Conservation (phyloP, 2,888 invertebrate species). For the Agrochola lota region DNA sequence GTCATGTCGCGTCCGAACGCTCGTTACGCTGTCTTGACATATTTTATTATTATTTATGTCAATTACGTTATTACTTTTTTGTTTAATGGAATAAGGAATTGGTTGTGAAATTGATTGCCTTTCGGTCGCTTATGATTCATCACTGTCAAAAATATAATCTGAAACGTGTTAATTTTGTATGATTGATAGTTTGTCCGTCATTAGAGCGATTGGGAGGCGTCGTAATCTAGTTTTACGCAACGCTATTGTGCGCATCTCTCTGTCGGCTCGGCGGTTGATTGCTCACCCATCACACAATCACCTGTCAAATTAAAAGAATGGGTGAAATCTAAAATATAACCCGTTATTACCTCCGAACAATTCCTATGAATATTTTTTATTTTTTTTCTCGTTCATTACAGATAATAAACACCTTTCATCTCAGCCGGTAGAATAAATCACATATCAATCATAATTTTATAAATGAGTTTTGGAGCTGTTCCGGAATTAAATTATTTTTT, state of each 20-base stretch:
- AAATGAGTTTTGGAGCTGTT: slow-evolving; percentile 42
- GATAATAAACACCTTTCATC: slow-evolving; percentile 61
- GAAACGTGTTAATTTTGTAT: slow-evolving; percentile 89
- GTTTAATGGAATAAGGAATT: slow-evolving; percentile 90
- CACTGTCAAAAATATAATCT: slow-evolving; percentile 88
- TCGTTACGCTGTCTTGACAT: slow-evolving; percentile 89
- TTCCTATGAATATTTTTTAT: slow-evolving; percentile 56
- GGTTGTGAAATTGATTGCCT: slow-evolving; percentile 90
- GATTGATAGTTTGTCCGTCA: slow-evolving; percentile 88
- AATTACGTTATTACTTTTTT: slow-evolving; percentile 90
- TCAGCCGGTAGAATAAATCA: slow-evolving; percentile 52
- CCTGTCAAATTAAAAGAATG: slow-evolving; percentile 79
- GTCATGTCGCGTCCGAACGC: slow-evolving; percentile 88
- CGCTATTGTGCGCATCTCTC: slow-evolving; percentile 78
- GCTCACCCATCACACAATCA: slow-evolving; percentile 70
- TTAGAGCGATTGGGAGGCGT: slow-evolving; percentile 79
- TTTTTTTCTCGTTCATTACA: slow-evolving; percentile 54
- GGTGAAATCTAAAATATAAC: slow-evolving; percentile 69
- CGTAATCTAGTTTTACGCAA: slow-evolving; percentile 89
- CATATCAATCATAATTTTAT: slow-evolving; percentile 58
- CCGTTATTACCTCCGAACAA: slow-evolving; percentile 55
- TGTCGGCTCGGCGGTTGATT: slow-evolving; percentile 76
- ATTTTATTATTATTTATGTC: slow-evolving; percentile 91
- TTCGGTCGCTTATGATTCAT: slow-evolving; percentile 90
- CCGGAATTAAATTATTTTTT: slow-evolving; percentile 27